Percentiles rank a stretch among this genome's conserved stretches.
Conservation (phyloP, 2,113 vertebrate species). For the Tachycineta bicolor region DNA sequence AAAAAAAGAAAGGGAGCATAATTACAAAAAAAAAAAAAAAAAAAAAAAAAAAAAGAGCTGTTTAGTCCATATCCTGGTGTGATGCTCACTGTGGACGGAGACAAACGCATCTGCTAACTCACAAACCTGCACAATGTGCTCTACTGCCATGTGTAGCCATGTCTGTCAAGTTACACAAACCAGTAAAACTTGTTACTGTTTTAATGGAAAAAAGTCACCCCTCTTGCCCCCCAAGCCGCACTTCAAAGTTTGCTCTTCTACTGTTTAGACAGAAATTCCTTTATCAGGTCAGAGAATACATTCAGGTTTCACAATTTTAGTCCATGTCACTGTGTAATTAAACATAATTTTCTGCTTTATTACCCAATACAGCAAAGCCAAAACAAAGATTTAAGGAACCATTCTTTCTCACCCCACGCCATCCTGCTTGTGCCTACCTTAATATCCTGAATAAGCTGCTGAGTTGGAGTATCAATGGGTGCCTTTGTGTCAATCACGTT, state of each 20-base stretch:
- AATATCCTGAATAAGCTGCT: conserved; percentile 96
- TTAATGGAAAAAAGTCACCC: not conserved
- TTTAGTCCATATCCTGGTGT: not conserved
- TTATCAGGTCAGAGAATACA: not conserved
- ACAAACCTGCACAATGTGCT: not conserved
- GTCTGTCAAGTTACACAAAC: not conserved
- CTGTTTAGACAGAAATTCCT: not conserved
- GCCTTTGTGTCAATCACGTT: conserved; percentile 94
- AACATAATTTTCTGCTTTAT: not conserved
- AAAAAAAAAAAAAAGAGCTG: not conserved
- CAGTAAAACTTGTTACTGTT: conserved; percentile 8
- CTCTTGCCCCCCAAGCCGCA: not conserved
- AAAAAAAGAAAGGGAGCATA: not conserved
- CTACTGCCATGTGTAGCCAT: not conserved
- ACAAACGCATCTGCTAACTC: not conserved
- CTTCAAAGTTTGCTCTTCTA: not conserved
- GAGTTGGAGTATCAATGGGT: conserved; percentile 93
- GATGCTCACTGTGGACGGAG: not conserved
- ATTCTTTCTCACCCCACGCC: not conserved
- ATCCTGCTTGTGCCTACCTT: conserved; percentile 77
- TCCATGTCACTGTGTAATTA: not conserved
- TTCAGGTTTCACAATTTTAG: not conserved
- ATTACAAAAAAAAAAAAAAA: not conserved
- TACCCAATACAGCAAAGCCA: not conserved
- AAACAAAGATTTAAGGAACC: not conserved